Percentiles rank a stretch among this genome's conserved stretches.
Evolutionary conservation across 2,113 vertebrate genomes (phyloP).

Genomic region (Conger conger): DNA sequence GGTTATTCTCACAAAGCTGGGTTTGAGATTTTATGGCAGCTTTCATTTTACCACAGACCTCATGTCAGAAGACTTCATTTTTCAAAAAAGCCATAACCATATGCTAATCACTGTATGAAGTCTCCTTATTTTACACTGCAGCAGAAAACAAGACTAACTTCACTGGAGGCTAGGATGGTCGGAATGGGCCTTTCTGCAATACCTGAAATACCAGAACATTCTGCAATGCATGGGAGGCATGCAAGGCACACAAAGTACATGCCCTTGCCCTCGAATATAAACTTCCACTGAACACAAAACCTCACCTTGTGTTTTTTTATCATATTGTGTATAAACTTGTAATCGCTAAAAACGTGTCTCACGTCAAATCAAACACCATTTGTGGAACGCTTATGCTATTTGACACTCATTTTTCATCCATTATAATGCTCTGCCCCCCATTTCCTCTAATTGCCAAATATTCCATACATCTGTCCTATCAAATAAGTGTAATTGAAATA

Average conservation of each 20-base stretch:
- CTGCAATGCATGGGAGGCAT: neutral
- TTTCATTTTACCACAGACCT: neutral
- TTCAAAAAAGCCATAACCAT: neutral
- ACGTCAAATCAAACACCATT: conserved; percentile 13
- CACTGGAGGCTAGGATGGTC: neutral
- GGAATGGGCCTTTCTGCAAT: neutral
- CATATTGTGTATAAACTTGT: neutral
- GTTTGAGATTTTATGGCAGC: neutral
- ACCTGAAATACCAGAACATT: conserved; percentile 4
- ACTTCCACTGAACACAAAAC: neutral
- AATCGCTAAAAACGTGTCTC: neutral
- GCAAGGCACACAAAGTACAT: neutral
- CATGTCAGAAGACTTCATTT: neutral
- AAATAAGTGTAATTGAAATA: conserved; percentile 90
- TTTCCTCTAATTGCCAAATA: conserved; percentile 79
- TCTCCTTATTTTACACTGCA: neutral
- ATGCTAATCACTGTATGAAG: neutral
- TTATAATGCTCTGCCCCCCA: conserved; percentile 15
- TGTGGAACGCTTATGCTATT: neutral
- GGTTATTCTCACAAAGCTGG: neutral
- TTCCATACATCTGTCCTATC: conserved; percentile 85
- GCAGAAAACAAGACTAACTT: neutral
- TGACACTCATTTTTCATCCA: conserved; percentile 26
- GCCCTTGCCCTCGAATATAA: neutral
- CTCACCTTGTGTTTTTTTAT: neutral